Percentiles rank a stretch among this genome's conserved stretches.
Evolutionary conservation across 2,113 vertebrate species (phyloP).

Genomic region (Rhizomys pruinosus): DNA sequence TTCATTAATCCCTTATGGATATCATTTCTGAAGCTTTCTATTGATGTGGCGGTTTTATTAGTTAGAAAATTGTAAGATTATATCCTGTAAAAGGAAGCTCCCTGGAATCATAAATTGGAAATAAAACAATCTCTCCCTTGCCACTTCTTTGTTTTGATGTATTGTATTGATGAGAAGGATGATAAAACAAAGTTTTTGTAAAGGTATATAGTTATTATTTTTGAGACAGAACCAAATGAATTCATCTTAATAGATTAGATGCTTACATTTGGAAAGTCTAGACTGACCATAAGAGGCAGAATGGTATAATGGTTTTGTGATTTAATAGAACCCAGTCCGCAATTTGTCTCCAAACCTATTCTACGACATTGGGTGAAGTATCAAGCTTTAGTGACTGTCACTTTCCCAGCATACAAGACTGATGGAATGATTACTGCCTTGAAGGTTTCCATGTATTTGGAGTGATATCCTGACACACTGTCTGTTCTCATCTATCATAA

Average conservation of each 20-base stretch:
- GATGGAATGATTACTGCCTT: neutral
- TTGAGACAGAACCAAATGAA: slow-evolving; percentile 37
- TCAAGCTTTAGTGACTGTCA: neutral
- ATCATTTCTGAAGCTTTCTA: slow-evolving; percentile 2
- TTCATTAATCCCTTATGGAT: slow-evolving; percentile 72
- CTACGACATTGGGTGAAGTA: neutral
- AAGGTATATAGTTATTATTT: neutral
- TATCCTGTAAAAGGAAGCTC: neutral
- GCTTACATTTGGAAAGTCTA: neutral
- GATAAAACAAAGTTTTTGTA: slow-evolving; percentile 40
- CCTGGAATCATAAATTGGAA: slow-evolving; percentile 46
- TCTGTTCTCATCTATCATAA: neutral
- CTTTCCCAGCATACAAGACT: neutral
- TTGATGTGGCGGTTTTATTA: slow-evolving; percentile 28
- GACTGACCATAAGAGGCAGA: neutral
- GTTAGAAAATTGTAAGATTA: slow-evolving; percentile 60
- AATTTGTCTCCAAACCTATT: neutral
- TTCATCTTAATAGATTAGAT: neutral
- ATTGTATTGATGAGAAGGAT: slow-evolving; percentile 33
- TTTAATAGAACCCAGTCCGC: neutral
- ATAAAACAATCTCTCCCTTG: slow-evolving; percentile 33
- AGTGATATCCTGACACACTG: neutral
- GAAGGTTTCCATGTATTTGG: neutral
- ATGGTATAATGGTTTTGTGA: neutral
- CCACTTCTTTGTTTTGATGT: slow-evolving; percentile 6